Evolutionary conservation across 2,797 vertebrate species (phyloP).

Genomic region (Sarcophilus harrisii): DNA sequence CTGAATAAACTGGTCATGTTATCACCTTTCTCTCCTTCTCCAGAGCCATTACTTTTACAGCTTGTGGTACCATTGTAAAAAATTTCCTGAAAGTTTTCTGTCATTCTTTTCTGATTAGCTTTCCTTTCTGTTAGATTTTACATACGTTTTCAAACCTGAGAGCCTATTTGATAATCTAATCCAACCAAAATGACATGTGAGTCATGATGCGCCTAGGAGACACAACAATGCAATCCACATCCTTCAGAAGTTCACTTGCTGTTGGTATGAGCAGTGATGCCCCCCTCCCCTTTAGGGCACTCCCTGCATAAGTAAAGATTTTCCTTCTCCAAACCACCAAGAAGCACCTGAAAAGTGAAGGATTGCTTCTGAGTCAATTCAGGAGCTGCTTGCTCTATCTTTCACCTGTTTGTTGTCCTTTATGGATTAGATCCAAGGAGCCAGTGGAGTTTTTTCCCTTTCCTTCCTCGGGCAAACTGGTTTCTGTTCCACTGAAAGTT

Average conservation of each 20-base stretch:
- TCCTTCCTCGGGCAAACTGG: not conserved
- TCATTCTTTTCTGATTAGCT: not conserved
- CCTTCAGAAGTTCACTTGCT: not conserved
- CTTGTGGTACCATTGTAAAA: not conserved
- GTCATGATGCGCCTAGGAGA: not conserved
- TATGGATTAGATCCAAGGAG: conserved; percentile 71
- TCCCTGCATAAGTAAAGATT: conserved; percentile 64
- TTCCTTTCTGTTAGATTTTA: conserved; percentile 73
- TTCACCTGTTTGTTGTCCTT: conserved; percentile 47
- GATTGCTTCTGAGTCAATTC: conserved; percentile 64
- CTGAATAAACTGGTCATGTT: not conserved
- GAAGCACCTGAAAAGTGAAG: conserved; percentile 66
- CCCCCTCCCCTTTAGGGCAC: not conserved
- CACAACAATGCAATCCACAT: not conserved
- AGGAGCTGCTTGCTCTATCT: conserved; percentile 55
- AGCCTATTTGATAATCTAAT: conserved; percentile 67
- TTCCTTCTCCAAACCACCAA: conserved; percentile 76
- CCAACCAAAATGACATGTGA: not conserved
- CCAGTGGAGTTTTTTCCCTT: conserved; percentile 15
- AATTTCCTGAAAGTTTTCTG: conserved; percentile 52
- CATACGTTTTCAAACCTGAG: conserved; percentile 72
- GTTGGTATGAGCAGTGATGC: not conserved
- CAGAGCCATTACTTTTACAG: not conserved
- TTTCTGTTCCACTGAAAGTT: not conserved
- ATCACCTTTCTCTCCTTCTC: not conserved